Base-by-base conservation (phyloP, 2,113 vertebrate species). In the Haemorhous mexicanus region DNA sequence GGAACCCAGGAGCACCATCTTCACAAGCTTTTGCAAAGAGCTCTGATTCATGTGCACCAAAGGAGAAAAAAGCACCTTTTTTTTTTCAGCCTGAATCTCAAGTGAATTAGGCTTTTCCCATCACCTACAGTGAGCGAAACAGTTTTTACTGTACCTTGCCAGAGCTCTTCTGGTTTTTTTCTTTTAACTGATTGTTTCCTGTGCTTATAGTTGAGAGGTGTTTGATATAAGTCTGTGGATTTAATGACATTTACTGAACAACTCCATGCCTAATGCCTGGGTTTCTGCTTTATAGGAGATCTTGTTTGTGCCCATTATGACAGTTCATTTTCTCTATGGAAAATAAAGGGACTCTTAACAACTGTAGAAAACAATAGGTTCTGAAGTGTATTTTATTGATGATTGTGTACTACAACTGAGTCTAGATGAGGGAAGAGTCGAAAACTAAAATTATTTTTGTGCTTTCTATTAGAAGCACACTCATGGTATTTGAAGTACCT, bases 91-190 rank as follows among this genome's bases (percentile, higher is more conserved):
- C 47, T 43, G n/a, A 92, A 26, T 62, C 72, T 86, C 18, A 27
- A 74, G 26, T 50, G 61, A 74, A 55, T 70, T 44, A 41, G 28
- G 6, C 3, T 90, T 76, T 92, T 84, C 49, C 41, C 26, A 20
- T 13, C 2, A 9, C 2, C 0, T 35, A 10, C 1, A 0, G 35
- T 35, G 43, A 74, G 23, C 2, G 7, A 66, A 93, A 83, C 10
- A 17, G 2, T 33, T 94, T 75, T 73, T 44, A 24, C 30, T 52
- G 30, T 67, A 53, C 24, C 12, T 58, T 84, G 39, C 28, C 24
- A 67, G 39, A 67, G 28, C 64, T 89, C 10, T 39, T 55, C 8
- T n/a, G 22, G 44, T 5, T 69, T 26, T 30, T 74, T 55, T 26
- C 73, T 44, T 76, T 90, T 39, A 73, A 52, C n/a, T 73, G 67